Conservation (phyloP, 2,888 invertebrate species). For the Argyresthia goedartella region DNA sequence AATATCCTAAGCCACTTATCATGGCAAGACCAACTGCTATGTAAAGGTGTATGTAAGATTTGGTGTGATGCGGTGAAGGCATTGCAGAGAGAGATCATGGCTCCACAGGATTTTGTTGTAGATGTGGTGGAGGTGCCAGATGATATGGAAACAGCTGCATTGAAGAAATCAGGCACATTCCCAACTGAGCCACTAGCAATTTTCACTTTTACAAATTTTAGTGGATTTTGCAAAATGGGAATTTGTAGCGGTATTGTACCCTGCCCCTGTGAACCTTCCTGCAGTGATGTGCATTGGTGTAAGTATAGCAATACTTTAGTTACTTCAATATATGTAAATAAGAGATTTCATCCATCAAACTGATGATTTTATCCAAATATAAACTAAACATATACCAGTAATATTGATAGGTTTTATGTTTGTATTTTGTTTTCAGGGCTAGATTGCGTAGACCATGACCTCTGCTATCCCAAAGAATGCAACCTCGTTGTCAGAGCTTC, state of each 20-base stretch:
- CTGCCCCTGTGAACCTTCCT: constrained; percentile 35
- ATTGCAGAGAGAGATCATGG: constrained; percentile 38
- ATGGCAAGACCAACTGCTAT: constrained; percentile 55
- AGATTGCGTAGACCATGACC: constrained; percentile 37
- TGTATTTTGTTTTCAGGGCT: constrained; percentile 44
- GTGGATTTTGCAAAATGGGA: constrained; percentile 24
- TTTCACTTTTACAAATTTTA: constrained; percentile 39
- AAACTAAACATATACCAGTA: no score
- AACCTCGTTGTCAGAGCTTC: constrained; percentile 39
- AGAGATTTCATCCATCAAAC: no score
- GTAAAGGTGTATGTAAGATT: constrained; percentile 44
- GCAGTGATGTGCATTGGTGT: constrained; percentile 47
- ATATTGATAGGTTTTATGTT: background rate
- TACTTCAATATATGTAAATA: background rate
- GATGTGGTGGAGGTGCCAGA: constrained; percentile 13
- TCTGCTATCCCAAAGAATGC: constrained; percentile 42
- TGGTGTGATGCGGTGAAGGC: constrained; percentile 46
- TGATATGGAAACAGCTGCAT: constrained; percentile 15
- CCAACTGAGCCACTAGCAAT: constrained; percentile 42
- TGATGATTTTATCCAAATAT: no score
- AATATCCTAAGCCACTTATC: constrained; percentile 43
- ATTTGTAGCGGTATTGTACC: constrained; percentile 35
- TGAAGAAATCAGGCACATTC: constrained; percentile 36
- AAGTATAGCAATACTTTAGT: constrained; percentile 19
- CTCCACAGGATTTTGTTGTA: constrained; percentile 42